These are phyloP conservation scores for Hemibagrus guttatus DNA, from an alignment of 2,797 vertebrate genomes.

Conservation along the genomic window DNA sequence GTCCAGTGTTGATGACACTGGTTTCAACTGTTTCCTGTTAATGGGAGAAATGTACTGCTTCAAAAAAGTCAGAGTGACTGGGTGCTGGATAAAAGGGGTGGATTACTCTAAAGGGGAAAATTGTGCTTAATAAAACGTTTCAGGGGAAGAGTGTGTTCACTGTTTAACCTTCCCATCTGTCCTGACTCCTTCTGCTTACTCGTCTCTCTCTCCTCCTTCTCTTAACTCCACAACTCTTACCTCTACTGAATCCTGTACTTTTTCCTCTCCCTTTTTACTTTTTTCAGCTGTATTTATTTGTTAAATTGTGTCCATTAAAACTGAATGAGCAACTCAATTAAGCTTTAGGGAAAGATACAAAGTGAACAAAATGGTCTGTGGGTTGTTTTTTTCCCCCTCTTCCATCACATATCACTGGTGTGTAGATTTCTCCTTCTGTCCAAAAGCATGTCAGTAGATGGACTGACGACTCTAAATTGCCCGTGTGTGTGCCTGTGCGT, in stretches of 20 bases:
- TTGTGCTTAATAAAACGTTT: conserved; percentile 21
- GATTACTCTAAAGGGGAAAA: conserved; percentile 21
- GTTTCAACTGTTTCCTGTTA: neutral
- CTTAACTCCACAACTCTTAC: conserved; percentile 16
- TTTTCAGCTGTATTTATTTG: conserved; percentile 69
- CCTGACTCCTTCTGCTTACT: neutral
- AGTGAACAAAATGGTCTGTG: conserved; percentile 33
- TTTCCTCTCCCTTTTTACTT: conserved; percentile 28
- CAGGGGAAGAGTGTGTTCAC: neutral
- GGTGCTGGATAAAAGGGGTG: neutral
- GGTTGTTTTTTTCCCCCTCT: neutral
- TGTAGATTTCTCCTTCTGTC: neutral
- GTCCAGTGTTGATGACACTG: conserved; percentile 1
- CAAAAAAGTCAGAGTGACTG: neutral
- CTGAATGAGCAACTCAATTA: conserved; percentile 67
- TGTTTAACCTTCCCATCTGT: conserved; percentile 39
- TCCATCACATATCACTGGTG: neutral
- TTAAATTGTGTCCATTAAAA: conserved; percentile 72
- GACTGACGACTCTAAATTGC: neutral
- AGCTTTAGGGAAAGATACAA: conserved; percentile 62
- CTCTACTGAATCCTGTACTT: conserved; percentile 10
- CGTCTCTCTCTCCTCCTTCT: conserved; percentile 3
- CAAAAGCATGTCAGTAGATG: neutral
- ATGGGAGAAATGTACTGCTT: neutral
- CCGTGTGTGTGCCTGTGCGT: neutral